Evolutionary conservation across 2,888 invertebrate genomes (phyloP).

Genomic region (Boloria selene): DNA sequence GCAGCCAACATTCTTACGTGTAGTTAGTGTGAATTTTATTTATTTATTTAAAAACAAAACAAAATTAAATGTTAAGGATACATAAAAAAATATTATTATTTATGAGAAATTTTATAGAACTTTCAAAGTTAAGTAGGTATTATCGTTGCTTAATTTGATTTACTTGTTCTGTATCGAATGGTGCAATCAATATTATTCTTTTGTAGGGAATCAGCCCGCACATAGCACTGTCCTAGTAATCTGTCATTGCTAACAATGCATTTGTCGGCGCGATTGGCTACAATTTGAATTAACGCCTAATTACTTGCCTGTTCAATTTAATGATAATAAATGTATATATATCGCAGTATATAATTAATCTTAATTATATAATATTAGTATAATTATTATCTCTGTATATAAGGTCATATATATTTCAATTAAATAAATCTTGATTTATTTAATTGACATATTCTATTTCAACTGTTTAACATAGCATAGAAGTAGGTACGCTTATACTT

Average conservation of each 20-base stretch:
- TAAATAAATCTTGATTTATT: constrained; percentile 4
- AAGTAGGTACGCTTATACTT: too few species aligned
- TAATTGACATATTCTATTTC: not conserved
- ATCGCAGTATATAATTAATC: constrained; percentile 15
- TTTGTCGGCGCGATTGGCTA: constrained; percentile 60
- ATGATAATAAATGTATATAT: constrained; percentile 26
- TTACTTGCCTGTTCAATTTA: constrained; percentile 36
- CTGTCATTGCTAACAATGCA: constrained; percentile 67
- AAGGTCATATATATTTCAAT: not conserved
- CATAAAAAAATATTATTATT: too few species aligned
- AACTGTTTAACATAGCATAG: not conserved
- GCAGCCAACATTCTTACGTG: too few species aligned
- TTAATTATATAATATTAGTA: constrained; percentile 15
- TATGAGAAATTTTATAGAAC: too few species aligned
- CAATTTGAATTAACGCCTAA: constrained; percentile 46
- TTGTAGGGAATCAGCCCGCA: constrained; percentile 39
- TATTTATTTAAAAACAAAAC: too few species aligned
- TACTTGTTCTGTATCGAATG: not conserved
- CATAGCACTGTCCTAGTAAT: constrained; percentile 45
- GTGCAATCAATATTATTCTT: not conserved
- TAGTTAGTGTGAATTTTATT: too few species aligned
- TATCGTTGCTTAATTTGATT: too few species aligned
- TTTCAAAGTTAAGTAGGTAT: too few species aligned
- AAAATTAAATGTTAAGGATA: too few species aligned
- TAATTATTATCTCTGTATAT: constrained; percentile 4